phyloP scores from a whole-genome alignment of 2,888 invertebrate species.

The Euplagia quadripunctaria region DNA sequence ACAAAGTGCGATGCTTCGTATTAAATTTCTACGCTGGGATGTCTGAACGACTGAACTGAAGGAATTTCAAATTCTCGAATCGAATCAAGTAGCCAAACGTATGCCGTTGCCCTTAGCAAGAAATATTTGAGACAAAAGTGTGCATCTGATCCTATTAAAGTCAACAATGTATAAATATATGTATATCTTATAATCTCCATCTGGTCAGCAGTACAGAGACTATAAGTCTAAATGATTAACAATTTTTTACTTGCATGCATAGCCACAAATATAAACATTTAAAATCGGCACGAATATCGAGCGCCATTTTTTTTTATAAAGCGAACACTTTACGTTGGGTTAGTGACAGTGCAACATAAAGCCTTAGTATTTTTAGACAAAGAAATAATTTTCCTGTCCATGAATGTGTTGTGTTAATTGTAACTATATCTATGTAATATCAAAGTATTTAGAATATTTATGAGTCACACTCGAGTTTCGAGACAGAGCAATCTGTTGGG shows the following conservation, averaged over 20 bases:
- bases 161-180: background rate
- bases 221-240: background rate
- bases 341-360: conserved; percentile 76
- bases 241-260: conserved; percentile 20
- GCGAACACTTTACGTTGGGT: conserved; percentile 62
- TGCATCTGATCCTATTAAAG: background rate
- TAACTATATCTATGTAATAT: conserved; percentile 18
- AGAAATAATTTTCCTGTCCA: conserved; percentile 75
- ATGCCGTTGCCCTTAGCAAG: background rate
- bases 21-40: background rate
- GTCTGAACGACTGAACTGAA: background rate
- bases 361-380: conserved; percentile 40
- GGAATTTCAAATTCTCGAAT: background rate
- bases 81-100: background rate
- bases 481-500: background rate
- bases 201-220: conserved; percentile 67
- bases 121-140: background rate
- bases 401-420: conserved; percentile 80
- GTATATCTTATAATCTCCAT: conserved; percentile 31
- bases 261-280: conserved; percentile 22
- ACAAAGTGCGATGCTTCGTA: background rate
- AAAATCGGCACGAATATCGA: conserved; percentile 11
- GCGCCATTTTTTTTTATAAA: conserved; percentile 22
- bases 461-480: background rate
- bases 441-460: background rate